Conservation (phyloP, 2,888 invertebrate species). For the Drosophila picticornis region DNA sequence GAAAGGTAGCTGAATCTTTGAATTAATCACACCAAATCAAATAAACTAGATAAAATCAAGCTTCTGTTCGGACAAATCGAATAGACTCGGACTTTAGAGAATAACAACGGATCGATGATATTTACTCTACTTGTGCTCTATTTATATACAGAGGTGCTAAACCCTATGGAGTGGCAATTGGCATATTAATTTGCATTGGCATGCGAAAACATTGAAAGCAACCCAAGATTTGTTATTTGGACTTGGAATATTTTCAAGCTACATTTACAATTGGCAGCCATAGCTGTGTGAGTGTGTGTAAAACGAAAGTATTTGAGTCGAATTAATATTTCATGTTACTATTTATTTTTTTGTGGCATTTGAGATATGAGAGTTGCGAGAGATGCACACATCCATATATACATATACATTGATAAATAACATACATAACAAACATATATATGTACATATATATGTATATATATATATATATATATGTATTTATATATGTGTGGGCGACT, state of each 20-base stretch:
- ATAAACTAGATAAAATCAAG: background rate
- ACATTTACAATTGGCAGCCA: background rate
- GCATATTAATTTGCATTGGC: conserved; percentile 40
- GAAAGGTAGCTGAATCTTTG: background rate
- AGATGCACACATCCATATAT: conserved; percentile 4
- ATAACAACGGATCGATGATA: background rate
- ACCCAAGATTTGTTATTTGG: conserved; percentile 4
- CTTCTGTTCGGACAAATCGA: background rate
- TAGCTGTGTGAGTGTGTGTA: background rate
- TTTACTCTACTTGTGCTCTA: conserved; percentile 5
- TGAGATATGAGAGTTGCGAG: conserved; percentile 23
- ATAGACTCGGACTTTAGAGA: background rate
- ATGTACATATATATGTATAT: background rate
- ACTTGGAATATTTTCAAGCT: background rate
- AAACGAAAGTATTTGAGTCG: conserved; percentile 38
- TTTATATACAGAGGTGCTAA: conserved; percentile 29
- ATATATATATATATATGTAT: conserved; percentile 1
- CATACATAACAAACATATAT: background rate
- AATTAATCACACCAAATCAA: background rate
- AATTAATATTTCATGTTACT: conserved; percentile 36
- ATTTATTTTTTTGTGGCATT: conserved; percentile 28
- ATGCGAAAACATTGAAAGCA: conserved; percentile 42
- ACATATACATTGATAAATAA: background rate
- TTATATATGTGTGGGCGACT: conserved; percentile 27
- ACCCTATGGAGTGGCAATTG: conserved; percentile 28